Evolutionary conservation across 2,113 vertebrate genomes (phyloP), one percentile per base, ranked within the genome.

Genomic region (Myrmecobius fasciatus): DNA sequence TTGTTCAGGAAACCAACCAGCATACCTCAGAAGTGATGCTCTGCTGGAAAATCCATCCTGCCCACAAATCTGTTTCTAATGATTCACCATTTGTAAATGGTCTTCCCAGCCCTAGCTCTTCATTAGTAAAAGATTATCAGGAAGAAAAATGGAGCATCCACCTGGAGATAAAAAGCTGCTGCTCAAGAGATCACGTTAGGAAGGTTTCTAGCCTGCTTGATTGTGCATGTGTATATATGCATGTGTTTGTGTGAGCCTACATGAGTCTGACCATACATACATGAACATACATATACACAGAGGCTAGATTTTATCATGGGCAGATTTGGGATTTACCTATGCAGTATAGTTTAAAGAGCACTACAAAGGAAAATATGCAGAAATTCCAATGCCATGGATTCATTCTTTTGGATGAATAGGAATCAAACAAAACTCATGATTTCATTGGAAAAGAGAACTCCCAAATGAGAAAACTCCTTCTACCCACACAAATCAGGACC

Each of bases 121-220:
- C 91, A 94, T 97, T 96, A 97, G 96, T 88, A 94, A 96, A 52
- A 96, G 96, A 95, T 97, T 96, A 98, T 97, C 97, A 89, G 94
- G 94, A 97, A 98, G 97, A 97, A 97, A 97, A 97, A 97, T 94
- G 95, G 96, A 94, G 95, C 95, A 96, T n/a, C 97, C 96, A 97
- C 96, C 95, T 97, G 97, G 95, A 97, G 96, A 97, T 96, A 96
- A 96, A 75, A 97, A 97, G 97, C 95, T 97, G 95, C 96, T 94
- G 92, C 89, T 94, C 53, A 97, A 95, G 96, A 97, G 96, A 97
- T 8, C 9, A 92, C 97, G 93, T 94, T 96, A 94, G 95, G 94
- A 96, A 96, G 94, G 92, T 95, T 95, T 97, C 95, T 93, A 97
- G 91, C 95, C 89, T 36, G 10, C 67, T 91, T 36, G 91, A 53